phyloP scores from a whole-genome alignment of 1,140 invertebrate species.

The Drosophila nannoptera region DNA sequence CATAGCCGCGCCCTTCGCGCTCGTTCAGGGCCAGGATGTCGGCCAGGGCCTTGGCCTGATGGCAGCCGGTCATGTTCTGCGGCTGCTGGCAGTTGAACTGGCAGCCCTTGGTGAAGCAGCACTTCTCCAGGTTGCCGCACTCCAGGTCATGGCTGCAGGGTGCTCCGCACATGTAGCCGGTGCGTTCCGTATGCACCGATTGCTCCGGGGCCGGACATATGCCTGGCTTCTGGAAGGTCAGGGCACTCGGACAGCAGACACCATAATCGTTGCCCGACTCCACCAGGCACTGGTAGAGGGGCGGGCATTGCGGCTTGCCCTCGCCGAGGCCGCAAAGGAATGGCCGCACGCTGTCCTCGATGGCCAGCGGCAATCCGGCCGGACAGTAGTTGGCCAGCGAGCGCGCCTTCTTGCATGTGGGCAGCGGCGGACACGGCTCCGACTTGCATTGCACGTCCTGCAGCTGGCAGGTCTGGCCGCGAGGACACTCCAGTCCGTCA shows the following conservation, averaged over 20 bases:
- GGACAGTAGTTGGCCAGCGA: conserved; percentile 88
- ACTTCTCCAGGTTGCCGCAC: conserved; percentile 89
- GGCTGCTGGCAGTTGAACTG: conserved; percentile 85
- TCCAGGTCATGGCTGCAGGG: conserved; percentile 88
- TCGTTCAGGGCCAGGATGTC: conserved; percentile 88
- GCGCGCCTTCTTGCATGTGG: conserved; percentile 88
- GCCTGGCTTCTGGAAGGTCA: conserved; percentile 87
- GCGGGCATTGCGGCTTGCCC: conserved; percentile 89
- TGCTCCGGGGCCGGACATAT: conserved; percentile 83
- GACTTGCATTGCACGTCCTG: conserved; percentile 88
- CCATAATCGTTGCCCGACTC: conserved; percentile 90
- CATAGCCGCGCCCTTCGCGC: conserved; percentile 88
- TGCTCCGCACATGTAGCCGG: conserved; percentile 81
- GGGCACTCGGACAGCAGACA: conserved; percentile 89
- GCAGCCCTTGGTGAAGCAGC: conserved; percentile 86
- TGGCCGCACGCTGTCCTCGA: conserved; percentile 87
- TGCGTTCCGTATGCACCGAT: conserved; percentile 69
- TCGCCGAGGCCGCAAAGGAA: conserved; percentile 90
- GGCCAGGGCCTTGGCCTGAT: conserved; percentile 87
- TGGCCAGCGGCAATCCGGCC: conserved; percentile 87
- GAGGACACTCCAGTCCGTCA: conserved; percentile 86
- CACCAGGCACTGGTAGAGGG: conserved; percentile 88
- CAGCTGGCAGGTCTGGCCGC: conserved; percentile 86
- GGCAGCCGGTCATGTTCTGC: conserved; percentile 86
- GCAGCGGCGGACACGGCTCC: conserved; percentile 89